These are phyloP conservation scores for Gymnarchus niloticus DNA, from an alignment of 2,113 vertebrate species.

Conservation along the genomic window DNA sequence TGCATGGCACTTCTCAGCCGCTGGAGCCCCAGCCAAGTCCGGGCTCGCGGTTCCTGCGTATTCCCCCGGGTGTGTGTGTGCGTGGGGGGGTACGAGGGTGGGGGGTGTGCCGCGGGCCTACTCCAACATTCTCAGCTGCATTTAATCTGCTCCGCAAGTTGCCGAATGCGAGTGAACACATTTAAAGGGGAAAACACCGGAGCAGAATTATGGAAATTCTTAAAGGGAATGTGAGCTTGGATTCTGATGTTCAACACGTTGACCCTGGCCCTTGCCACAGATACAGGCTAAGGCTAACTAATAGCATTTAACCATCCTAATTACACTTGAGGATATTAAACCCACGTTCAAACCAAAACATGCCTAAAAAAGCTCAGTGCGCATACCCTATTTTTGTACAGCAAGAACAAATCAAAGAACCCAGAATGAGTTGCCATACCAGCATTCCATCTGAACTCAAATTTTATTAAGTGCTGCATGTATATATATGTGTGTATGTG, in stretches of 20 bases:
- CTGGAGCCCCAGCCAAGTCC: conserved; percentile 78
- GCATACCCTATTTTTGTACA: conserved; percentile 80
- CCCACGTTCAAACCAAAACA: conserved; percentile 98
- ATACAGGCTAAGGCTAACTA: conserved; percentile 90
- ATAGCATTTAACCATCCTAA: conserved; percentile 98
- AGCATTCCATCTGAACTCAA: conserved; percentile 97
- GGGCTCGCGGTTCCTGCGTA: conserved; percentile 93
- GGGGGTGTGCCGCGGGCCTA: conserved; percentile 76
- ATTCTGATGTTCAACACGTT: conserved; percentile 77
- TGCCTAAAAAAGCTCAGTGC: conserved; percentile 79
- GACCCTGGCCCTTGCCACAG: conserved; percentile 63
- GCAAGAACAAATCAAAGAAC: conserved; percentile 94
- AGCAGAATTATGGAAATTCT: conserved; percentile 71
- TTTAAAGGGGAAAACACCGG: conserved; percentile 63
- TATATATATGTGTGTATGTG: conserved; percentile 54
- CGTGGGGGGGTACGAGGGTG: conserved; percentile 43
- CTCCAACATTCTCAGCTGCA: conserved; percentile 99
- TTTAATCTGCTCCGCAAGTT: conserved; percentile 99
- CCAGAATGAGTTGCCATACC: conserved; percentile 76
- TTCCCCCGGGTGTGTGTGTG: conserved; percentile 70
- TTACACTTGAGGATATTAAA: conserved; percentile 99
- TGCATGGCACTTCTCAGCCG: conserved; percentile 86
- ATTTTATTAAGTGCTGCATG: conserved; percentile 80
- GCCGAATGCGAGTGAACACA: conserved; percentile 93
- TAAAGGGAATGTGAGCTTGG: conserved; percentile 81